Base-by-base conservation (phyloP, 2,888 invertebrate genomes). In the Empis livida region DNA sequence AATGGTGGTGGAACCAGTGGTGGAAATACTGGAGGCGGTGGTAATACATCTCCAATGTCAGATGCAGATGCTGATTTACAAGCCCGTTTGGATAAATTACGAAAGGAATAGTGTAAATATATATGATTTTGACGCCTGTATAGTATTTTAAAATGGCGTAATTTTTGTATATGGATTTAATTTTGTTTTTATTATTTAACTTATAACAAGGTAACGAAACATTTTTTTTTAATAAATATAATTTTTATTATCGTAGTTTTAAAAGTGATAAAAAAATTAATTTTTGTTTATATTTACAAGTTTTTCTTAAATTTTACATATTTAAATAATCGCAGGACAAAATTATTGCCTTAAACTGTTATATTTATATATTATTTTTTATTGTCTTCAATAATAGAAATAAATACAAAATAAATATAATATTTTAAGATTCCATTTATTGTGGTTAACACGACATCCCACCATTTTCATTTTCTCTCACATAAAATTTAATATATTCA, bases 31-130 rank as follows among this genome's bases (percentile, higher is more conserved):
- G 68, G 71, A 31, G 67, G 68, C 53, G 74, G 70, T 11, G 73
- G 69, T 6, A 71, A 67, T 11, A 71, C 71, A 1, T 71, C 72
- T 10, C 70, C 71, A 16, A 61, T 81, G 49, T 76, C 79, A n/a
- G 92, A 89, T 68, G 91, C 92, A 1, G 96, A 97, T 73, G 96
- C 96, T 16, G 97, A 97, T 73, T 77, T 99, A 54, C 95, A 97
- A 73, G 95, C 95, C 46, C 77, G 97, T 55, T 77, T 97, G 59
- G 94, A 97, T 72, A 96, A 95, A 72, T 75, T 97, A 62, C 78
- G 94, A 59, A 77, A 91, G 56, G 91, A 93, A 75, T 88, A 77
- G 50, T 38, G 6, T 14, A 27, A n/a, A 32, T 37, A 38, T 20
- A 20, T 20, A 20, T 20, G 20, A 5, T 6, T 27, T 27, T 27